Conservation (phyloP, 2,888 invertebrate genomes). For the Candidula unifasciata region DNA sequence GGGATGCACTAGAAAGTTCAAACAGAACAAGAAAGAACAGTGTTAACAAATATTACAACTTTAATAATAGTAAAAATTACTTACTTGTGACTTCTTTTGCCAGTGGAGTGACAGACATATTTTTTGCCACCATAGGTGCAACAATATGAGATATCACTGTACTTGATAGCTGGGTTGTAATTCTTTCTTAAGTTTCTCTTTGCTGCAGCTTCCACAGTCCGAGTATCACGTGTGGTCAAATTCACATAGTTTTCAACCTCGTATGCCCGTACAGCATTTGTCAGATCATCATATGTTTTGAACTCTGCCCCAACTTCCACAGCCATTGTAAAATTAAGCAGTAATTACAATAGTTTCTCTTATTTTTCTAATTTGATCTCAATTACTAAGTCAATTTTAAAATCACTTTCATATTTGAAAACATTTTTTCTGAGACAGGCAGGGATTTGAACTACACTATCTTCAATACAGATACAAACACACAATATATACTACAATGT, state of each 20-base stretch:
- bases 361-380: background rate
- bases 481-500: background rate
- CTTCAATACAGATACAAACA: background rate
- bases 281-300: conserved; percentile 37
- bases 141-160: conserved; percentile 50
- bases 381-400: background rate
- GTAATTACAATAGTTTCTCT: background rate
- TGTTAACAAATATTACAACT: background rate
- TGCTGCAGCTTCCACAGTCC: conserved; percentile 42
- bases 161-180: conserved; percentile 46
- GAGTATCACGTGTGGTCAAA: conserved; percentile 47
- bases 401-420: background rate
- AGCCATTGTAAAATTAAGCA: background rate
- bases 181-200: conserved; percentile 47
- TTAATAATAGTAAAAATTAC: background rate
- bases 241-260: conserved; percentile 49
- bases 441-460: background rate
- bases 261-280: conserved; percentile 36
- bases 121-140: conserved; percentile 51
- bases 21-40: background rate
- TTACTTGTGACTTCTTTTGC: conserved; percentile 50
- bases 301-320: conserved; percentile 49
- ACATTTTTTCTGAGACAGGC: background rate
- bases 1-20: background rate
- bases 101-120: conserved; percentile 45